Percentiles rank a stretch among this genome's conserved stretches.
Conservation (phyloP, 2,888 invertebrate species). For the Mythimna albipuncta region DNA sequence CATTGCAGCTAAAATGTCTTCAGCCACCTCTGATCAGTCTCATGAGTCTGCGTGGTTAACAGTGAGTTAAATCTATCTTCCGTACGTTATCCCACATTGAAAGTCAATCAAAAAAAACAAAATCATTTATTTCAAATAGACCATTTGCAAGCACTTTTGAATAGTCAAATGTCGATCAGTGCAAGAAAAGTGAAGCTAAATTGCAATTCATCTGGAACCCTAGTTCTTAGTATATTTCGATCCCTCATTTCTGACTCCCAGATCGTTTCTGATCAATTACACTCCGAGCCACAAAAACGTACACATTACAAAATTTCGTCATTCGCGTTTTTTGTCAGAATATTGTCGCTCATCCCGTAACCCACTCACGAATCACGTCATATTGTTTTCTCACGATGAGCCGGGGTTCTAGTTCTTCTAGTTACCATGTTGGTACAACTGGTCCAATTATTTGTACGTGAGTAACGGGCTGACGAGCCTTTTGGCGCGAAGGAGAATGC, state of each 20-base stretch:
- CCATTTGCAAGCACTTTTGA: too few relatives aligned
- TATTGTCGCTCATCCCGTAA: constrained; percentile 24
- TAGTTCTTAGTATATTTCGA: neutral
- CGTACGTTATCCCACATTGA: too few relatives aligned
- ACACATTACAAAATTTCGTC: constrained; percentile 19
- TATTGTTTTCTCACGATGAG: constrained; percentile 51
- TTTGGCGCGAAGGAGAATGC: constrained; percentile 51
- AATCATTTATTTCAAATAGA: too few relatives aligned
- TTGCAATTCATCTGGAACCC: neutral
- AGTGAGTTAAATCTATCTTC: too few relatives aligned
- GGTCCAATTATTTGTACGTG: constrained; percentile 46
- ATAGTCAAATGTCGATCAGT: too few relatives aligned
- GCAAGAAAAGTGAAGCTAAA: too few relatives aligned
- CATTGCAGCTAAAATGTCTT: too few relatives aligned
- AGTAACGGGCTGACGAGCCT: constrained; percentile 27
- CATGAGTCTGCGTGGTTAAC: too few relatives aligned
- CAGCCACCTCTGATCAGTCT: too few relatives aligned
- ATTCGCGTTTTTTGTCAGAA: constrained; percentile 14
- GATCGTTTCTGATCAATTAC: neutral
- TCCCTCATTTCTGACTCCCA: neutral
- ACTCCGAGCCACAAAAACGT: neutral
- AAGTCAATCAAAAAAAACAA: too few relatives aligned
- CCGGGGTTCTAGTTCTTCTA: constrained; percentile 40
- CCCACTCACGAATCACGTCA: constrained; percentile 44
- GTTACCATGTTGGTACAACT: constrained; percentile 51